Evolutionary conservation across 2,797 vertebrate genomes (phyloP), one percentile per base, ranked within the genome.

Genomic region (Hoplostethus mediterraneus): DNA sequence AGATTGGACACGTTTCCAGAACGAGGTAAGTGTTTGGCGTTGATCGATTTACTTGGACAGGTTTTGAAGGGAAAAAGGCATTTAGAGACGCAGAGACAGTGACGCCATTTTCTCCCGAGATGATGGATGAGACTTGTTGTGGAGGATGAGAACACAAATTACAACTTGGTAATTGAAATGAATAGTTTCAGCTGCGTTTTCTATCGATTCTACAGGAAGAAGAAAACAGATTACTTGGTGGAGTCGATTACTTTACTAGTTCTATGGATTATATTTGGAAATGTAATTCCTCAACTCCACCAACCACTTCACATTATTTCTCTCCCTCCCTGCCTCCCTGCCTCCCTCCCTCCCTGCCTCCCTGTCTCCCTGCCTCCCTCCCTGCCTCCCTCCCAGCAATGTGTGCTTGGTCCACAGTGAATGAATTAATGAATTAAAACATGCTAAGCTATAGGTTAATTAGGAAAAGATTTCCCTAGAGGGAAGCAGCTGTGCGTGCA

Each of bases 371-470:
- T 67, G 38, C 42, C 67, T 40, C 30, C 42, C 51, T 63, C 28
- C 51, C 57, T 60, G n/a, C n/a, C n/a, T n/a, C 38, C 67, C 42
- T 55, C 75, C 67, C 47, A 38, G 77, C 66, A 67, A 0, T 28
- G 69, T 51, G 82, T 73, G 89, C 87, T 82, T 82, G 58, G 77
- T 73, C 80, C 73, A 89, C 77, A 66, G 70, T 79, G 82, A 21
- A 21, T 21, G 21, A 21, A 21, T 21, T 21, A 71, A 90, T 86
- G 90, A 90, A 94, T 92, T 87, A 90, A 90, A 90, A 90, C 86
- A 87, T 49, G 57, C 79, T 75, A 82, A 77, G 84, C 83, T 86
- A 90, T 76, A 79, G 87, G 86, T 91, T 92, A 89, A 94, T 93
- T 93, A 92, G 87, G 85, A 89, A 70, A 36, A 67, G 69, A 87